Percentiles rank a stretch among this genome's conserved stretches.
Conservation (phyloP, 2,113 vertebrate genomes). For the Chlorocebus sabaeus region DNA sequence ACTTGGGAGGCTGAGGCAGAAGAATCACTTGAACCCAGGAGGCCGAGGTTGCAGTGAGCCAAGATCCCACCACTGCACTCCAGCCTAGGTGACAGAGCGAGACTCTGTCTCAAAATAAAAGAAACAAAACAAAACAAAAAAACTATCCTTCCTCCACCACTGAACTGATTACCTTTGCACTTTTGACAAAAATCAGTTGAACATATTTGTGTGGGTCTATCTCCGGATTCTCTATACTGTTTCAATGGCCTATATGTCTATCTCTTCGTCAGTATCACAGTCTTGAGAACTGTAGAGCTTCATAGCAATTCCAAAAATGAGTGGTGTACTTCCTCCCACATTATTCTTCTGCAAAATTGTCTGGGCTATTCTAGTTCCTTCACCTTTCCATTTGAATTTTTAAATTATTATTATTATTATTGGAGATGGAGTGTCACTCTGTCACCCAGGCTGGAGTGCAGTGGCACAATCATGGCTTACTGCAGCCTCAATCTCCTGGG, state of each 20-base stretch:
- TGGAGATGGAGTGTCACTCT: neutral
- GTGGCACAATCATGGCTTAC: neutral
- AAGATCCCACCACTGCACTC: too few species aligned
- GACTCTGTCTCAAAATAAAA: too few species aligned
- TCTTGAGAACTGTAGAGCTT: neutral
- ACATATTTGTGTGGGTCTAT: neutral
- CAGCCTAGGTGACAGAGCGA: too few species aligned
- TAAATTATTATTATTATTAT: neutral
- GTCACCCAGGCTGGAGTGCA: neutral
- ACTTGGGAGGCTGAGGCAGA: too few species aligned
- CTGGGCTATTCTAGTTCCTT: neutral
- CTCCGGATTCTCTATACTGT: neutral
- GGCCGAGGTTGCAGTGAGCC: too few species aligned
- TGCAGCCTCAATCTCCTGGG: neutral
- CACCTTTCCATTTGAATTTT: neutral
- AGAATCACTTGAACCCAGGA: too few species aligned
- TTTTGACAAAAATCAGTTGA: neutral
- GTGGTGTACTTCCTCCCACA: neutral
- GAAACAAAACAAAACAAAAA: too few species aligned
- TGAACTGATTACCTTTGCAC: neutral
- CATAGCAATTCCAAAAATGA: neutral
- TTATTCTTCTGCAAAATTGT: neutral
- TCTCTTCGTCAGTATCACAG: neutral
- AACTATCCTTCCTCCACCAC: neutral
- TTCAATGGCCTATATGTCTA: neutral